Conservation (phyloP, 2,888 invertebrate genomes). For the Cylloceria caligata region DNA sequence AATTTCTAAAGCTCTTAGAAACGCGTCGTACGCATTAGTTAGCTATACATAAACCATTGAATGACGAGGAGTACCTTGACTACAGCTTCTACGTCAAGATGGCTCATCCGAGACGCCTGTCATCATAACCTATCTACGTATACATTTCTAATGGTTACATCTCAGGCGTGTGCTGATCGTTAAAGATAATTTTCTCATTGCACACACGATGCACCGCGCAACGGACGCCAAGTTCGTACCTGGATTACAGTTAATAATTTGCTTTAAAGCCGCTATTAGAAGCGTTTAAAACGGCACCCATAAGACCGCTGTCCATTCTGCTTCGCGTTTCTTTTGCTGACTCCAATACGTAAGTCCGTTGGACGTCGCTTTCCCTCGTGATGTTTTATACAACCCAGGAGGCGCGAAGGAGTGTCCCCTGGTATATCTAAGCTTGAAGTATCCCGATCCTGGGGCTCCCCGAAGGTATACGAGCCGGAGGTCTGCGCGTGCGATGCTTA, state of each 20-base stretch:
- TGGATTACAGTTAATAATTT: conserved; percentile 67
- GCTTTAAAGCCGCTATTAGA: conserved; percentile 58
- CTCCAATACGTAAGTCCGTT: conserved; percentile 45
- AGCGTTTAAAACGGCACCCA: conserved; percentile 61
- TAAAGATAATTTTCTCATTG: conserved; percentile 57
- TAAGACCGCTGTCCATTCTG: conserved; percentile 42
- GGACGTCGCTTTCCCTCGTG: conserved; percentile 34
- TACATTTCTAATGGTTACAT: conserved; percentile 8
- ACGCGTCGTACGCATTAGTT: background rate
- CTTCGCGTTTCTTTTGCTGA: conserved; percentile 28
- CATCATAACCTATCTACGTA: conserved; percentile 48
- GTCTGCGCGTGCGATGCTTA: conserved; percentile 31
- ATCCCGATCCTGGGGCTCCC: conserved; percentile 39
- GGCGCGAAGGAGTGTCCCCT: conserved; percentile 46
- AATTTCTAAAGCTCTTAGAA: background rate
- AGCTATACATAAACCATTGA: conserved; percentile 3
- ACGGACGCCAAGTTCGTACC: conserved; percentile 22
- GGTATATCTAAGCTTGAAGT: conserved; percentile 18
- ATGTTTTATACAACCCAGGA: conserved; percentile 59
- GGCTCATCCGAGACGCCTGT: conserved; percentile 51
- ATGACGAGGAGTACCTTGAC: conserved; percentile 42
- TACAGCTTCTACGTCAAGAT: conserved; percentile 43
- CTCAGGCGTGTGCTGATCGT: conserved; percentile 36
- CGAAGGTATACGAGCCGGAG: conserved; percentile 16
- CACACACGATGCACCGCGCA: background rate